Evolutionary conservation across 2,797 vertebrate genomes (phyloP).

Genomic region (Gastrophryne carolinensis): DNA sequence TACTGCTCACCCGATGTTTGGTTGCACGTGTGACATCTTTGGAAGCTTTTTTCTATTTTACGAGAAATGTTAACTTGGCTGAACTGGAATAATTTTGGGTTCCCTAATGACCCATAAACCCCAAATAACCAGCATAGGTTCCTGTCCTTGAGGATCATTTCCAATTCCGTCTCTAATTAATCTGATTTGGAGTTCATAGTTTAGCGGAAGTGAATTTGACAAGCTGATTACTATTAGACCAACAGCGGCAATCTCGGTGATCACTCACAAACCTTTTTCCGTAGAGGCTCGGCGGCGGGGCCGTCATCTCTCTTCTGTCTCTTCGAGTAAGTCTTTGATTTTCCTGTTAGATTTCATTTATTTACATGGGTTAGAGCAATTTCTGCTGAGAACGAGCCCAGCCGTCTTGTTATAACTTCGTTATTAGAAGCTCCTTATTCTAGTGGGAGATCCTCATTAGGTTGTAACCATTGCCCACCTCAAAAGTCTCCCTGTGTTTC

Average conservation of each 20-base stretch:
- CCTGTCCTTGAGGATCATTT: constrained; percentile 30
- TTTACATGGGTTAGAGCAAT: not conserved
- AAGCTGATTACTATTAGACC: constrained; percentile 21
- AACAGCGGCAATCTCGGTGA: constrained; percentile 2
- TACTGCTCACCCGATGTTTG: too few relatives aligned
- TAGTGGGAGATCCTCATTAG: constrained; percentile 2
- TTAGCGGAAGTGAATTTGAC: constrained; percentile 23
- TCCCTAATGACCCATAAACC: not conserved
- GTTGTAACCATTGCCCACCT: too few relatives aligned
- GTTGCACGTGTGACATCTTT: too few relatives aligned
- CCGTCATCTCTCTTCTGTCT: not conserved
- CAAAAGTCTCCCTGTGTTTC: too few relatives aligned
- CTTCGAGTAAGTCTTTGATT: not conserved
- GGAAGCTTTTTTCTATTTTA: too few relatives aligned
- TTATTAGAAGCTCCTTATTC: constrained; percentile 22
- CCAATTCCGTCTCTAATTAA: constrained; percentile 43
- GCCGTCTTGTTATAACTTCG: not conserved
- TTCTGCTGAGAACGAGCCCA: too few relatives aligned
- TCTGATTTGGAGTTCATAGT: constrained; percentile 39
- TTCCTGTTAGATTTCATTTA: constrained; percentile 11
- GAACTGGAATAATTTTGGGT: too few relatives aligned
- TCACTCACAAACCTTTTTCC: constrained; percentile 19
- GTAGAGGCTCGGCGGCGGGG: not conserved
- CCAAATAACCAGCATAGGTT: not conserved
- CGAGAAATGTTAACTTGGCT: too few relatives aligned